Conservation (phyloP, 1,140 invertebrate genomes). For the Teleopsis dalmanni region DNA sequence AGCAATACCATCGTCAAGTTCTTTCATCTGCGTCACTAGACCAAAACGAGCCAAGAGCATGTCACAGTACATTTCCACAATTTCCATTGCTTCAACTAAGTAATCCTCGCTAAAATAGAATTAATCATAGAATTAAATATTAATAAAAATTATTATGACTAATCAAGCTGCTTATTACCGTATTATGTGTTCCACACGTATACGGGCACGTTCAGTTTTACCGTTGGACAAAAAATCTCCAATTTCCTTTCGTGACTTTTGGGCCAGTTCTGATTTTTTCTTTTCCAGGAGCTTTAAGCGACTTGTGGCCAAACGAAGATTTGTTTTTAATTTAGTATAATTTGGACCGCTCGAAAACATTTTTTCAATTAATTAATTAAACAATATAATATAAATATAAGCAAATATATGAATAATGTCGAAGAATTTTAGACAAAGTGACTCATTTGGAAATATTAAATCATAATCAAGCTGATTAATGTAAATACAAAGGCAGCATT, state of each 20-base stretch:
- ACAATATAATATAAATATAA: too few relatives aligned
- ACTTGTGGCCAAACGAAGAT: conserved; percentile 85
- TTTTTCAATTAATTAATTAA: conserved; percentile 19
- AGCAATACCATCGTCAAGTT: conserved; percentile 87
- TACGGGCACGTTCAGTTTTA: conserved; percentile 90
- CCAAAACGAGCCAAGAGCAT: conserved; percentile 94
- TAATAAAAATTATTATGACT: background rate
- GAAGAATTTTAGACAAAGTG: too few relatives aligned
- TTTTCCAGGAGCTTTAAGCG: conserved; percentile 93
- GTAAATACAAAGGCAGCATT: too few relatives aligned
- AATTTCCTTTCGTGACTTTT: conserved; percentile 95
- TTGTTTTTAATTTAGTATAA: conserved; percentile 95
- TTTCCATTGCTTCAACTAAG: conserved; percentile 97
- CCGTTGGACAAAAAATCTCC: conserved; percentile 87
- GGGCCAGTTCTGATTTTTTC: conserved; percentile 94
- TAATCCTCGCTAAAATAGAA: conserved; percentile 78
- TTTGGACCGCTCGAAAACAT: conserved; percentile 86
- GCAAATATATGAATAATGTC: too few relatives aligned
- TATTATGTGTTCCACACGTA: conserved; percentile 96
- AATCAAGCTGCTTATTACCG: conserved; percentile 47
- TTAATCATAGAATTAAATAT: background rate
- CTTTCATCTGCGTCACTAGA: conserved; percentile 95
- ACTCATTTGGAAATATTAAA: too few relatives aligned
- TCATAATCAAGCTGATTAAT: too few relatives aligned
- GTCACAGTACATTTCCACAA: conserved; percentile 99